phyloP scores from a whole-genome alignment of 2,113 vertebrate genomes.

The Triplophysa rosa region DNA sequence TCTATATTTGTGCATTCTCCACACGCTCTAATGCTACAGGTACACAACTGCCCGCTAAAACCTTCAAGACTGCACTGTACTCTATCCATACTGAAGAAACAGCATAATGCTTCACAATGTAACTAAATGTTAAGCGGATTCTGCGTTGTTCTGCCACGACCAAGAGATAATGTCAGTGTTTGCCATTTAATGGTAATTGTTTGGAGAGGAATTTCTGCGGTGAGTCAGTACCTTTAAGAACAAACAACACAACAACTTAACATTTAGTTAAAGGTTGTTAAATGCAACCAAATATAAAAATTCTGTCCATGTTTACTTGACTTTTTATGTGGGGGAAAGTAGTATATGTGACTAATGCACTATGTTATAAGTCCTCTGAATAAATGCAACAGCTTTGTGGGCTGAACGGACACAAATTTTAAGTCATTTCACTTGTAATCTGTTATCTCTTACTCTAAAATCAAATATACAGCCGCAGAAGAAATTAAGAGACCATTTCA shows the following conservation, averaged over 20 bases:
- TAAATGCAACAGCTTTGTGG: no score
- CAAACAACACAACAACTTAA: neutral
- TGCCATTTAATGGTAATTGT: slow-evolving; percentile 16
- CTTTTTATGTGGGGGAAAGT: no score
- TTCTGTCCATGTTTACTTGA: no score
- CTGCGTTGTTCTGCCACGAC: slow-evolving; percentile 2
- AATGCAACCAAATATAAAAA: neutral
- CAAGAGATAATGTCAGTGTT: slow-evolving; percentile 19
- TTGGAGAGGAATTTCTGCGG: neutral
- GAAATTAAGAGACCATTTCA: no score
- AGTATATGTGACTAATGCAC: no score
- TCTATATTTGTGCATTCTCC: slow-evolving; percentile 99
- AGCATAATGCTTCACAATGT: neutral
- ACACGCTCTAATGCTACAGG: slow-evolving; percentile 98
- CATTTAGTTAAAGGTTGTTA: neutral
- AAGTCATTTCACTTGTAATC: no score
- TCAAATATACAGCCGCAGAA: no score
- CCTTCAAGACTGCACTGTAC: neutral
- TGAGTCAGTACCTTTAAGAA: neutral
- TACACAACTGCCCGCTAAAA: slow-evolving; percentile 54
- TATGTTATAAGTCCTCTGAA: no score
- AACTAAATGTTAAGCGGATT: slow-evolving; percentile 21
- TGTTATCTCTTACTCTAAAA: no score
- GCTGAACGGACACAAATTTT: no score
- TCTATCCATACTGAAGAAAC: neutral